Base-by-base conservation (phyloP, 2,888 invertebrate genomes). In the Baronia brevicornis region DNA sequence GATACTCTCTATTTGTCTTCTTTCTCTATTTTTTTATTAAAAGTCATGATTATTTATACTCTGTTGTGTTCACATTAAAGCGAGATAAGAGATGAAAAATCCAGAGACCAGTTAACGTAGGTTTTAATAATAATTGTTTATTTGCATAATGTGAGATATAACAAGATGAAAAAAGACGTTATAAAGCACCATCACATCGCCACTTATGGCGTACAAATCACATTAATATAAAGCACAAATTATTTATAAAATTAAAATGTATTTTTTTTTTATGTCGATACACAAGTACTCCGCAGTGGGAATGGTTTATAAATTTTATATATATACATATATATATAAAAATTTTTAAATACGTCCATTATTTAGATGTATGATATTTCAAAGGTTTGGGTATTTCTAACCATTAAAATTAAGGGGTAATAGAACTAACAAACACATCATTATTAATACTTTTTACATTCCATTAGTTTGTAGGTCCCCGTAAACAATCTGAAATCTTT, bases 371-470 rank as follows among this genome's bases (percentile, higher is more conserved):
- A 67, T 31, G n/a, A n/a, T 65, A 64, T 56, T 68, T 57, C 52
- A 47, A 59, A 59, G 80, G 82, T 74, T 79, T 79, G 71, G 82
- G 79, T 71, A 62, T 64, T 56, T 65, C 62, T 79, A 79, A 82
- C 75, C 73, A 67, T 66, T 74, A 77, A 51, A 52, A 44, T 50
- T 78, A 79, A 77, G 73, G 65, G 71, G 67, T 65, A 60, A 54
- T 57, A 55, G 47, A 56, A 80, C 79, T 80, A 80, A 82, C 79
- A 75, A 25, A 38, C 29, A 38, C 37, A 61, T 51, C 47, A 48
- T 53, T 54, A 54, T 48, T 49, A 59, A 38, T 28, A 40, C 31
- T 41, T 27, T 58, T 54, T 57, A 75, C 79, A 80, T 79, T 82
- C 78, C 78, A 75, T 30, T 82, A 79, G 69, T 25, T 49, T n/a